Percentiles rank a stretch among this genome's conserved stretches.
These are phyloP conservation scores for Saimiri boliviensis DNA, from an alignment of 2,113 vertebrate genomes.

Conservation along the genomic window DNA sequence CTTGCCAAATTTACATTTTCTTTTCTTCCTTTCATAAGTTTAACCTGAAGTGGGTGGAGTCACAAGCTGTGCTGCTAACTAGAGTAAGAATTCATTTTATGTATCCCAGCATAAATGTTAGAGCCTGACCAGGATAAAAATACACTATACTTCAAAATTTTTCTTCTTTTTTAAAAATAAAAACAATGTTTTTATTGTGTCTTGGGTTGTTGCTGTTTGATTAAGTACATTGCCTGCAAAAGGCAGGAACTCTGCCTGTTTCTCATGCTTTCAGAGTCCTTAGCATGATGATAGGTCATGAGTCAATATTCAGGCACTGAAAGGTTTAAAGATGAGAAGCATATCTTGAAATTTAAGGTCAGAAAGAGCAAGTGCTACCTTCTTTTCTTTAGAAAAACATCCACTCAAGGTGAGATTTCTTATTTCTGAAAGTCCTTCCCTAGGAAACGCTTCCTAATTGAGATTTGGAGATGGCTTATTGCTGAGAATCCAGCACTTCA, in stretches of 20 bases:
- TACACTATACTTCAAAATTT: not conserved
- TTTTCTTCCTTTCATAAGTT: slow-evolving; percentile 25
- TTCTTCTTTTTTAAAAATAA: not conserved
- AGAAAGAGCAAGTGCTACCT: not conserved
- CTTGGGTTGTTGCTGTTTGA: slow-evolving; percentile 46
- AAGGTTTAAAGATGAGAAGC: slow-evolving; percentile 22
- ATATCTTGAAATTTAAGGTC: not conserved
- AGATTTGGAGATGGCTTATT: not conserved
- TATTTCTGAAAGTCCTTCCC: not conserved
- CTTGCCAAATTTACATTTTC: slow-evolving; percentile 24
- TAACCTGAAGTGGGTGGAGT: slow-evolving; percentile 2
- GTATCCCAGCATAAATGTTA: slow-evolving; percentile 56
- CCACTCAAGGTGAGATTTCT: not conserved
- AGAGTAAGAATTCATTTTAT: slow-evolving; percentile 58
- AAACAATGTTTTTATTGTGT: slow-evolving; percentile 40
- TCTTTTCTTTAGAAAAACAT: not conserved
- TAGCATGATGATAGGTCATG: not conserved
- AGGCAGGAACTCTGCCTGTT: not conserved
- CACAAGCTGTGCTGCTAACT: slow-evolving; percentile 38
- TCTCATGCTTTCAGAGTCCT: slow-evolving; percentile 15
- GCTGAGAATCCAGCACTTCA: not conserved
- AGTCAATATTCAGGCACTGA: not conserved
- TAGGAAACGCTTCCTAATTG: not conserved
- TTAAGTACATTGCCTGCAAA: slow-evolving; percentile 22
- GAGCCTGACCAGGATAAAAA: slow-evolving; percentile 63